Evolutionary conservation across 2,888 invertebrate genomes (phyloP), one percentile per base, ranked within the genome.

Genomic region (Acleris cristana): DNA sequence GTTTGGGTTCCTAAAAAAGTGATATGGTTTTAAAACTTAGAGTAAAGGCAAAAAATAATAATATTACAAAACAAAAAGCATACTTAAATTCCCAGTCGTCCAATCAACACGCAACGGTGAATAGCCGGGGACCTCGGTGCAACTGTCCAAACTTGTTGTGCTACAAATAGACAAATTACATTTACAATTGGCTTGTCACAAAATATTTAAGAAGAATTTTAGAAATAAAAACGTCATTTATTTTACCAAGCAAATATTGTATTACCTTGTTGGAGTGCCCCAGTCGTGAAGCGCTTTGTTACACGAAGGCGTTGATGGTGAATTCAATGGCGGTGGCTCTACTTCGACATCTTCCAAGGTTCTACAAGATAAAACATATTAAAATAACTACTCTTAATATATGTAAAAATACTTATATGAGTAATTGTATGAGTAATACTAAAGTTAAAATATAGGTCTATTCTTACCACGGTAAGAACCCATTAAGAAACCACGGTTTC

Each of bases 1-100:
- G 45, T 45, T 45, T 45, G 45, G 45, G 45, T 45, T 45, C 45
- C 45, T 45, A 45, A 45, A 45, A 45, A 45, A 45, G 45, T 45
- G 45, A n/a, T 45, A 45, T 14, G 45, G n/a, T 45, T 45, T 45
- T 45, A 45, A 45, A 45, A 45, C 45, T 45, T 45, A 45, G 45
- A 45, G n/a, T 45, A 16, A 45, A 45, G 45, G 45, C 45, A 45
- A 45, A 45, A 14, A 45, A 45, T 16, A 16, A n/a, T 16, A 45
- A 16, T 45, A 45, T 30, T 30, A 30, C 26, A 30, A 30, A 30
- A 30, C 26, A 30, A 30, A 30, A 30, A 30, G 26, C 26, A 45
- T 45, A 16, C 14, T n/a, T 16, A 45, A 45, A 16, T 45, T 45
- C 45, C 45, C 45, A 45, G 45, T 45, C 45, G 45, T 45, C 45